These are phyloP conservation scores for Uromys caudimaculatus DNA, from an alignment of 2,797 vertebrate genomes.

Conservation along the genomic window DNA sequence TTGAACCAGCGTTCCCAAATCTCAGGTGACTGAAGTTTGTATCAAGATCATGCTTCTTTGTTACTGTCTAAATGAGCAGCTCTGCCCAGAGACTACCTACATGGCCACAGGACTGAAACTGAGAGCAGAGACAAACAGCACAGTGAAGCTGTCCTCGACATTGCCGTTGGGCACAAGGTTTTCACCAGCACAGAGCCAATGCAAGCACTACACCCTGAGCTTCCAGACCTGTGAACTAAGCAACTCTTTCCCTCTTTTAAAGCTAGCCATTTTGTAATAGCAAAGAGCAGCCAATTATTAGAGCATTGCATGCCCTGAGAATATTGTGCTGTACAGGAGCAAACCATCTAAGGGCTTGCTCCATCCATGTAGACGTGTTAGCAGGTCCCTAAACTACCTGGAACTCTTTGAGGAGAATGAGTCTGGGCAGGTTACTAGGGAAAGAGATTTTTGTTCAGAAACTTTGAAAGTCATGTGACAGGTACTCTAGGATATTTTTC, in stretches of 20 bases:
- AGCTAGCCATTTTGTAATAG: background rate
- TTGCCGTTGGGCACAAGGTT: background rate
- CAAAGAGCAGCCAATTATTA: background rate
- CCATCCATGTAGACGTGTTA: background rate
- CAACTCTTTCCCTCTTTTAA: background rate
- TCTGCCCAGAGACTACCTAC: background rate
- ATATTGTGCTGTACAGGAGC: fast-evolving
- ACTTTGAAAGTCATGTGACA: background rate
- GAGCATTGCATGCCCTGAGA: too few relatives aligned
- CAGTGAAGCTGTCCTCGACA: background rate
- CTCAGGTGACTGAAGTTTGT: background rate
- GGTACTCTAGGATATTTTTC: background rate
- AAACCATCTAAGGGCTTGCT: background rate
- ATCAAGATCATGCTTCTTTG: background rate
- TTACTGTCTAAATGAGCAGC: background rate
- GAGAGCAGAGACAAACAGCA: background rate
- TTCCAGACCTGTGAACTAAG: background rate
- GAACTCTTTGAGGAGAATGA: background rate
- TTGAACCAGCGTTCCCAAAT: background rate
- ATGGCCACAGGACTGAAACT: background rate
- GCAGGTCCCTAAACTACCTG: background rate
- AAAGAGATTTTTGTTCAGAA: background rate
- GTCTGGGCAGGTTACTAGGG: background rate
- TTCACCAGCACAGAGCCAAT: background rate
- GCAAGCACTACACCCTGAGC: background rate